Conservation (phyloP, 2,113 vertebrate species). For the Platysternon megacephalum region DNA sequence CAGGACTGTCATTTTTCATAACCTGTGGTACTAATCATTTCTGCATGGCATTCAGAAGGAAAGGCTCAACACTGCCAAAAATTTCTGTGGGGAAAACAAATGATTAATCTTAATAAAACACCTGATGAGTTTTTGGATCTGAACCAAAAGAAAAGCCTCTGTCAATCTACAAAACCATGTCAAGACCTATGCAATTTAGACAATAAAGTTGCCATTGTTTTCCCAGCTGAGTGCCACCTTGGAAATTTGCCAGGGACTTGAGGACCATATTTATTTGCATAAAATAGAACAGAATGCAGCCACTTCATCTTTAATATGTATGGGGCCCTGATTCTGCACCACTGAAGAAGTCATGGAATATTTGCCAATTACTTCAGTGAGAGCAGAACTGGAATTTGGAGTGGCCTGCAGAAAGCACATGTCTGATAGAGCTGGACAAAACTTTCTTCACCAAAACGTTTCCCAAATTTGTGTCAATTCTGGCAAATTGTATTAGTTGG, state of each 20-base stretch:
- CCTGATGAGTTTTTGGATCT: constrained; percentile 13
- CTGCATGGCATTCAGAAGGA: constrained; percentile 27
- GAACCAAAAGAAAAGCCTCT: background rate
- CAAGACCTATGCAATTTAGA: background rate
- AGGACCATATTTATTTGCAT: background rate
- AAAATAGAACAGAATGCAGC: background rate
- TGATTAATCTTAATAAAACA: constrained; percentile 38
- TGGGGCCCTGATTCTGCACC: background rate
- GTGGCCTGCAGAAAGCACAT: background rate
- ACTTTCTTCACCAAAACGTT: background rate
- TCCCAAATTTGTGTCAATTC: background rate
- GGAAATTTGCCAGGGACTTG: background rate
- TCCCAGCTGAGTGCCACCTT: background rate
- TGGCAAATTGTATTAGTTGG: background rate
- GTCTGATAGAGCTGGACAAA: background rate
- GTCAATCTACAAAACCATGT: background rate
- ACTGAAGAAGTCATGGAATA: background rate
- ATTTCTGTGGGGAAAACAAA: constrained; percentile 23
- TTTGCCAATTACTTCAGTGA: background rate
- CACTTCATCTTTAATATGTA: background rate
- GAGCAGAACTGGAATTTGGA: background rate
- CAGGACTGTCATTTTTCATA: constrained; percentile 39
- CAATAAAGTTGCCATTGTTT: background rate
- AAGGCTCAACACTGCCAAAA: background rate
- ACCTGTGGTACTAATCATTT: constrained; percentile 41